phyloP scores from a whole-genome alignment of 2,113 vertebrate genomes.

The Alosa alosa region DNA sequence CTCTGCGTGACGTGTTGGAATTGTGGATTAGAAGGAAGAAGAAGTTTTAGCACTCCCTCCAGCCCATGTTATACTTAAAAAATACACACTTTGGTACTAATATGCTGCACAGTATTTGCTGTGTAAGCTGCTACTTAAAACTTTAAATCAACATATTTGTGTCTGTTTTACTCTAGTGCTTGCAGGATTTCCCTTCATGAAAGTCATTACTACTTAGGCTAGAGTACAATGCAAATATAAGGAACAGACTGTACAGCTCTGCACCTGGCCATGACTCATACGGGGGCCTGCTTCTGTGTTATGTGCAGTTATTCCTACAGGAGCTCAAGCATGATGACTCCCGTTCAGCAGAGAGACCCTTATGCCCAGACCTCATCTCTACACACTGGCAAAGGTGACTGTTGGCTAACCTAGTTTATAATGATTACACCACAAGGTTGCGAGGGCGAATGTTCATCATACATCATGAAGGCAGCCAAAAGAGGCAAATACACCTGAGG shows the following conservation, averaged over 20 bases:
- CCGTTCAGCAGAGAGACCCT: constrained; percentile 44
- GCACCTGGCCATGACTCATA: not conserved
- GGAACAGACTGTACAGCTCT: not conserved
- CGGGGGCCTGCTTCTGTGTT: not conserved
- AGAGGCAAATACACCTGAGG: constrained; percentile 45
- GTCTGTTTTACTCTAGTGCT: not conserved
- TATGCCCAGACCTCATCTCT: constrained; percentile 43
- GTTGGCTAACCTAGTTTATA: constrained; percentile 61
- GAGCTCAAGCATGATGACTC: constrained; percentile 44
- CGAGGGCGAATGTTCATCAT: constrained; percentile 60
- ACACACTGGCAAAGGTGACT: constrained; percentile 49
- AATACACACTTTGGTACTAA: no score
- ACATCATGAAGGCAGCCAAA: constrained; percentile 61
- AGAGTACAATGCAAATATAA: not conserved
- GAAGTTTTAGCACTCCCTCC: no score
- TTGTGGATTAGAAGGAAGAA: no score
- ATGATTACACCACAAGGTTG: constrained; percentile 58
- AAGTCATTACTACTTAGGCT: not conserved
- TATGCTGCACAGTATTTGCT: not conserved
- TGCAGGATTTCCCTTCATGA: not conserved
- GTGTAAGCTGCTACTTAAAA: not conserved
- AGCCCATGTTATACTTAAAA: no score
- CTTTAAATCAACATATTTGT: not conserved
- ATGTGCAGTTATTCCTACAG: constrained; percentile 4
- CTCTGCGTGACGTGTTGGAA: no score